Evolutionary conservation across 2,888 invertebrate genomes (phyloP).

Genomic region (Himalopsyche japonica): DNA sequence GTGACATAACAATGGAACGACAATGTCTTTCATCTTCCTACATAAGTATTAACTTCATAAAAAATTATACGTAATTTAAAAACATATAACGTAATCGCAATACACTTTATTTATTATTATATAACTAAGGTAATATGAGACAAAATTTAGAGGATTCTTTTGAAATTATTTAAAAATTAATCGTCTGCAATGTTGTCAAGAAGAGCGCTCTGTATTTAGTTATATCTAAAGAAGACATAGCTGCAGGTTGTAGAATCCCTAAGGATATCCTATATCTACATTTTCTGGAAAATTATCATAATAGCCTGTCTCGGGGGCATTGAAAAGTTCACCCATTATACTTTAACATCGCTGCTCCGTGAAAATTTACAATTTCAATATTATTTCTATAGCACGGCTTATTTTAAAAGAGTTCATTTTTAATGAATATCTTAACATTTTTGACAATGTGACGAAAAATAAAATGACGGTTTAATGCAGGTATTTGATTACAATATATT

Average conservation of each 20-base stretch:
- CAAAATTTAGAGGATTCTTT: neutral
- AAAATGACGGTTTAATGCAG: no score
- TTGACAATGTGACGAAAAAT: no score
- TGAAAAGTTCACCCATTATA: neutral
- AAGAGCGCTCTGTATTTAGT: neutral
- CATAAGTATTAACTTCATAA: no score
- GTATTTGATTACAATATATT: no score
- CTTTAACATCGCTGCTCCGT: neutral
- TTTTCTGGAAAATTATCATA: neutral
- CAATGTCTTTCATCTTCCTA: no score
- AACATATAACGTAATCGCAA: no score
- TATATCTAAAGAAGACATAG: neutral
- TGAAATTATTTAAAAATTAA: neutral
- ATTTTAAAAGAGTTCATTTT: no score
- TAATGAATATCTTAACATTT: no score
- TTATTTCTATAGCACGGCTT: neutral
- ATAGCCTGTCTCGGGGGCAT: neutral
- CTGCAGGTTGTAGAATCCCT: neutral
- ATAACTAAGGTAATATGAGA: no score
- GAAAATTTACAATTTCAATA: neutral
- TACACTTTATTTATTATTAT: no score
- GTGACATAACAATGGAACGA: no score
- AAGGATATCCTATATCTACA: neutral
- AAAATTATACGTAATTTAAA: no score
- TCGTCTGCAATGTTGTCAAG: neutral